phyloP scores from a whole-genome alignment of 2,113 vertebrate genomes.

The Microcebus ravelobensis region DNA sequence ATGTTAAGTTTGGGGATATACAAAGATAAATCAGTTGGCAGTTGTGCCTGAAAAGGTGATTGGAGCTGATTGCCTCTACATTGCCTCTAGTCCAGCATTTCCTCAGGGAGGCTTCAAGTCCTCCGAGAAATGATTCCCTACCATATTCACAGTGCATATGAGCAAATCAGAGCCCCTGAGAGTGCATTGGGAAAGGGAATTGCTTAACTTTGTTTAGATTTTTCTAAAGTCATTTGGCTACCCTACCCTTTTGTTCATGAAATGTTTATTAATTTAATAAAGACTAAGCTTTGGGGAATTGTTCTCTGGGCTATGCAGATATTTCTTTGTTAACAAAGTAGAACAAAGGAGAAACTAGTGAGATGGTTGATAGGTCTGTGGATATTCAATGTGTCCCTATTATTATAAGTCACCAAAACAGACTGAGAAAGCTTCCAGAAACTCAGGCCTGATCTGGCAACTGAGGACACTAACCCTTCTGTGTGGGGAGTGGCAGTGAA shows the following conservation, averaged over 20 bases:
- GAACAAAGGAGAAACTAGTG: conserved; percentile 18
- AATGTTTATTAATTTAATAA: conserved; percentile 19
- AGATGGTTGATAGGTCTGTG: not conserved
- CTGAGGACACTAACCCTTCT: not conserved
- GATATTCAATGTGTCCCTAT: not conserved
- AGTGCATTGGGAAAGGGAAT: not conserved
- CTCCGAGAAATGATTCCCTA: not conserved
- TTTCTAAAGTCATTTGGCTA: not conserved
- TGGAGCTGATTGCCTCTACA: not conserved
- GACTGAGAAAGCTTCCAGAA: conserved; percentile 29
- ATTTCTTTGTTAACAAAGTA: conserved; percentile 41
- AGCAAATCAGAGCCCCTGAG: not conserved
- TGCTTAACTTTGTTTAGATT: not conserved
- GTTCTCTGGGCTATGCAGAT: not conserved
- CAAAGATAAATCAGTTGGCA: not conserved
- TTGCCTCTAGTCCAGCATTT: not conserved
- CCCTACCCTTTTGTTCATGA: not conserved
- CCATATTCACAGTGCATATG: accelerated
- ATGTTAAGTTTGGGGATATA: not conserved
- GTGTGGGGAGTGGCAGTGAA: not conserved
- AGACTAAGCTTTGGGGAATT: not conserved
- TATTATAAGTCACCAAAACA: not conserved
- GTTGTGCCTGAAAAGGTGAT: not conserved
- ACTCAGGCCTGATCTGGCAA: conserved; percentile 22
- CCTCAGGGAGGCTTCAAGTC: not conserved